Percentiles rank a stretch among this genome's conserved stretches.
Evolutionary conservation across 2,113 vertebrate genomes (phyloP).

Genomic region (Dasyurus viverrinus): DNA sequence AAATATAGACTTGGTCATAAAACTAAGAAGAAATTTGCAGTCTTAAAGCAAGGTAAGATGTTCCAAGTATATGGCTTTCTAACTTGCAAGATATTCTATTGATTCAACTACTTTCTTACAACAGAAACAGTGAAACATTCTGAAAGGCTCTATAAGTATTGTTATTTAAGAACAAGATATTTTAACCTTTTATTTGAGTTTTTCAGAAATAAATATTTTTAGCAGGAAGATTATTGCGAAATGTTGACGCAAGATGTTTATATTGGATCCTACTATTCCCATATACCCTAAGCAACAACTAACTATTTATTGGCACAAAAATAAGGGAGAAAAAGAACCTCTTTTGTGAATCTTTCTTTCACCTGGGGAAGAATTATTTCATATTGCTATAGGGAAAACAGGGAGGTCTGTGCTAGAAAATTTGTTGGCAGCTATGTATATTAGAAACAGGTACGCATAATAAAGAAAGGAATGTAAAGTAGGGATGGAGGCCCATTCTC

Average conservation of each 20-base stretch:
- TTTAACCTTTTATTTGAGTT: not conserved
- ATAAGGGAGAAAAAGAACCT: not conserved
- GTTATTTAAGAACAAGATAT: not conserved
- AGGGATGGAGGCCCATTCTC: not conserved
- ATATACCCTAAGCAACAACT: not conserved
- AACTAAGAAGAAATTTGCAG: conserved; percentile 26
- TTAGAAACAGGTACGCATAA: not conserved
- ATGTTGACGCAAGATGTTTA: not conserved
- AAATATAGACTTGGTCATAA: conserved; percentile 28
- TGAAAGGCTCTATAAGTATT: not conserved
- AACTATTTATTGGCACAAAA: not conserved
- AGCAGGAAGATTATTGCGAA: not conserved
- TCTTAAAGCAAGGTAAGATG: conserved; percentile 15
- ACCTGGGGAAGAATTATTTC: not conserved
- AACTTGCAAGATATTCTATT: conserved; percentile 29
- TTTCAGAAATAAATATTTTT: not conserved
- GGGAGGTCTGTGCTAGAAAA: not conserved
- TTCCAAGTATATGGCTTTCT: conserved; percentile 36
- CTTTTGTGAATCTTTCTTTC: not conserved
- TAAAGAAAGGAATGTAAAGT: not conserved
- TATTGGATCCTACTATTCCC: not conserved
- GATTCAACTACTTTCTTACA: not conserved
- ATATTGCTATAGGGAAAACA: not conserved
- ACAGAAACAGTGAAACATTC: not conserved
- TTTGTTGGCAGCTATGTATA: not conserved